Evolutionary conservation across 2,113 vertebrate genomes (phyloP), one percentile per base, ranked within the genome.

Genomic region (Hippocampus guttulatus): DNA sequence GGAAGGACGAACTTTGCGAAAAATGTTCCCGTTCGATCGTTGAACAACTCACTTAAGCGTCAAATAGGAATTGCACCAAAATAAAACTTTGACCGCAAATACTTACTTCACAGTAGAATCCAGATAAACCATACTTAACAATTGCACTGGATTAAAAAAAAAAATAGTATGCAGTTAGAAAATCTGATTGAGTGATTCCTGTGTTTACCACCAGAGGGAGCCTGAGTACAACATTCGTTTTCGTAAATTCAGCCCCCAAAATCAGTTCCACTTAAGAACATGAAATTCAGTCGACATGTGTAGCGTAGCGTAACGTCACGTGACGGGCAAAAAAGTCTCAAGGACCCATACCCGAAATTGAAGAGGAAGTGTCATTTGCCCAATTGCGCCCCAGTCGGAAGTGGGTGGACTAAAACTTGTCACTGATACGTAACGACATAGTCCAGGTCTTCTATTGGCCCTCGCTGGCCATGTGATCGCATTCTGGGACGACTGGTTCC

Each of bases 1-100:
- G 71, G 69, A 75, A 77, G 65, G 73, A 63, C 70, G 73, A 75
- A 68, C 73, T 80, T 78, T 38, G 33, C 33, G 33, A 38, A 38
- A 38, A 38, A 38, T 38, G 5, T 38, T 6, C 5, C 33, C 33
- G 1, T 38, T 38, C 5, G 33, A 38, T 38, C 1, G 33, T 5
- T 33, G 30, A 33, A 33, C 30, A 33, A 33, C 30, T 33, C 30
- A 38, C 33, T 38, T 38, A 0, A 38, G 33, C 33, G 33, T 38
- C 33, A 38, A 33, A 33, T 33, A 33, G 30, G 30, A 33, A 33
- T 33, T 33, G 30, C 30, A 33, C 30, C 3, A 33, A 33, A 33
- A 33, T 33, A 33, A 33, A 33, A 33, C 2, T 33, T 33, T 33
- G 30, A 33, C 30, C 30, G 3, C 30, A 33, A 38, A 38, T 5